phyloP scores from a whole-genome alignment of 2,113 vertebrate species.

The Murina feae region DNA sequence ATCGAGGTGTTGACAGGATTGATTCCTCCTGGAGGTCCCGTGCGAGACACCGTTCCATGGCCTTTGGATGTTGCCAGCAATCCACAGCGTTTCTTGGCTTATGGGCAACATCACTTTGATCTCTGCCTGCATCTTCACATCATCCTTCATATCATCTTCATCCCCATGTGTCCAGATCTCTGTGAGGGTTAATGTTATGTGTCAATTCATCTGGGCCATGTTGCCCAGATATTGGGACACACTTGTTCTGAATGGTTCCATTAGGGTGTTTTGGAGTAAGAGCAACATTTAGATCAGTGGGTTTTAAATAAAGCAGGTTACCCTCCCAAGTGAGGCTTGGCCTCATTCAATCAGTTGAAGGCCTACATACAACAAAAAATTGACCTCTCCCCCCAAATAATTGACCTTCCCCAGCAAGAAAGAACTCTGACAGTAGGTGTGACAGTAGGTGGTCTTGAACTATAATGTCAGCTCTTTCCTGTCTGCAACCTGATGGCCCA shows the following conservation, averaged over 20 bases:
- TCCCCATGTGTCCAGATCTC: neutral
- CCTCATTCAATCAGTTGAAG: neutral
- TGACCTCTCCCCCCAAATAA: neutral
- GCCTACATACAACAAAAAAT: neutral
- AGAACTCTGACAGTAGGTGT: neutral
- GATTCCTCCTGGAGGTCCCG: neutral
- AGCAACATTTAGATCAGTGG: neutral
- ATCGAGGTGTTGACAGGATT: neutral
- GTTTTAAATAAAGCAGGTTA: neutral
- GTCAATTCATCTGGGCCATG: neutral
- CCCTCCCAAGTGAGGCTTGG: neutral
- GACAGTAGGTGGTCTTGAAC: neutral
- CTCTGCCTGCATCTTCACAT: neutral
- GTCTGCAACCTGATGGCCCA: neutral
- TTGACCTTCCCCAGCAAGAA: neutral
- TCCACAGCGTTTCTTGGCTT: neutral
- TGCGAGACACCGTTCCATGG: neutral
- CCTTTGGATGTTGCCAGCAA: fast-evolving
- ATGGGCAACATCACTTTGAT: neutral
- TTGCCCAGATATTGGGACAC: neutral
- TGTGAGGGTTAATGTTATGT: neutral
- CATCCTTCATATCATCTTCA: neutral
- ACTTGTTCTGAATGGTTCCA: neutral
- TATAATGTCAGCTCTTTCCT: neutral
- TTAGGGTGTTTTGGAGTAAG: neutral